Base-by-base conservation (phyloP, 2,113 vertebrate genomes). In the Dicentrarchus labrax region DNA sequence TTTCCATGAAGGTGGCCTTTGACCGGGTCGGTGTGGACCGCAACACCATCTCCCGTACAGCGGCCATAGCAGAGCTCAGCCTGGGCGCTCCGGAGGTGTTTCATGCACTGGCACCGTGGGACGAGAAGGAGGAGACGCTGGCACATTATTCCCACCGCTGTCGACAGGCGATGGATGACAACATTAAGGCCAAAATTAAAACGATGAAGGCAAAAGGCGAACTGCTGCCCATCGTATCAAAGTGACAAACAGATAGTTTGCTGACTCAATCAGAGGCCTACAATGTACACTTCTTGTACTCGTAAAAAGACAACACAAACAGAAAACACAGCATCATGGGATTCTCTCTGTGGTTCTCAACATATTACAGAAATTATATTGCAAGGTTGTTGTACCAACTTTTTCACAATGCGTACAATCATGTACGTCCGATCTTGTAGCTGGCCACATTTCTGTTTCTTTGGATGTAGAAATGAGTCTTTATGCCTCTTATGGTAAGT, bases 1-100 rank as follows among this genome's bases (percentile, higher is more conserved):
- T 93, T 7, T 93, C 93, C 59, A 94, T 94, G 92, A 93, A 93
- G 64, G 91, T 93, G 65, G 92, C 93, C 61, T 94, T 93, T 4
- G 92, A 93, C 82, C 80, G 91, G 19, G 91, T 94, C 2, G 92
- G 93, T 0, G 93, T 94, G 16, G 93, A 93, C 81, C 89, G 93
- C 13, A 94, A 94, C 81, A 94, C 92, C 8, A 94, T 94, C 82
- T 94, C 92, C 43, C 84, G 92, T 10, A 94, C 92, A 4, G 92
- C 92, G 0, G 85, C 93, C 71, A 94, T 93, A 36, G 94, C 92
- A 0, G 94, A 94, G 48, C 90, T 94, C 19, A 94, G 91, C 39
- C 73, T 94, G 65, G 92, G 92, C 0, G 92, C 94, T 0, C 94
- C 94, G 0, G 94, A 92, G 74, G 88, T 93, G 45, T 94, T 94